Conservation (phyloP, 2,888 invertebrate species). For the Ectemnius cavifrons region DNA sequence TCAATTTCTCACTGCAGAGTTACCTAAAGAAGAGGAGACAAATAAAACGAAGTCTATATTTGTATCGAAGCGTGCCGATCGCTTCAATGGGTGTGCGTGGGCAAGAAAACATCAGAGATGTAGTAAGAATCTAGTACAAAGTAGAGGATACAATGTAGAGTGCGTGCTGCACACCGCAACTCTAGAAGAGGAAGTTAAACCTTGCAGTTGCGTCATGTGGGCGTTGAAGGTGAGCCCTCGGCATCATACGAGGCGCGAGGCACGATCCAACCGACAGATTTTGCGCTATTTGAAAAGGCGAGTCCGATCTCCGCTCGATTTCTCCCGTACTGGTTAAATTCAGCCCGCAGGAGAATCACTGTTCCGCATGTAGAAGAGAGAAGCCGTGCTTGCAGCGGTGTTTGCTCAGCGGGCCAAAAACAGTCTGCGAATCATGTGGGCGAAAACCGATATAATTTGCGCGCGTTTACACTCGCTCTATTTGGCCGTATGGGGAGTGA, state of each 20-base stretch:
- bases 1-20: no score
- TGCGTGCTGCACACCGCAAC: conserved; percentile 31
- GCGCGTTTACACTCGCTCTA: no score
- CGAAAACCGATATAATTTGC: no score
- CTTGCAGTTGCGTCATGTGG: conserved; percentile 47
- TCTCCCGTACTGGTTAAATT: neutral
- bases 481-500: no score
- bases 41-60: no score
- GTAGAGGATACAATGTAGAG: conserved; percentile 20
- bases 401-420: no score
- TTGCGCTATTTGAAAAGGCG: conserved; percentile 24
- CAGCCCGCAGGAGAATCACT: neutral
- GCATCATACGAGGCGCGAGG: conserved; percentile 34
- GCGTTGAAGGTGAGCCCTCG: conserved; percentile 45
- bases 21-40: no score
- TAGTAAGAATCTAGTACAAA: no score
- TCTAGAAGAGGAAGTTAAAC: conserved; percentile 49
- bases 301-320: conserved; percentile 3
- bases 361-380: neutral
- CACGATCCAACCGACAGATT: conserved; percentile 31
- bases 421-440: neutral
- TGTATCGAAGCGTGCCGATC: no score
- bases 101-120: neutral
- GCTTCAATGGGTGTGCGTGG: no score
- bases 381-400: no score